Base-by-base conservation (phyloP, 2,888 invertebrate species). In the Scaptomyza tumidula region DNA sequence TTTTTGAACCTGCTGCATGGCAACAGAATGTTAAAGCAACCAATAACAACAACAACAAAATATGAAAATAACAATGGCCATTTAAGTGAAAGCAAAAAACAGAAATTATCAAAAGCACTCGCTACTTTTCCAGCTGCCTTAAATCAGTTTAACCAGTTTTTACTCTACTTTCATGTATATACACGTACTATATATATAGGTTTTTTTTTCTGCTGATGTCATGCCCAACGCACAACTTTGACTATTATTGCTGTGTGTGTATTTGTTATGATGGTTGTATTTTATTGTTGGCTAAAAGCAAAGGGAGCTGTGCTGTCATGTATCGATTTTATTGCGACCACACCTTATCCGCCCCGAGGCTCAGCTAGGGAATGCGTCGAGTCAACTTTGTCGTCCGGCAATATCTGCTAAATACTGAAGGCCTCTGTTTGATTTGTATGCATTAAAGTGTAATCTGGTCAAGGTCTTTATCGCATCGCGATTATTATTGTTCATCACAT, bases 401-500 rank as follows among this genome's bases (percentile, higher is more conserved):
- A 60, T 74, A 82, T 82, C 74, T 69, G 60, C 71, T 69, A 62
- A 68, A 68, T 67, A 67, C 62, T 72, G 63, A 70, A 65, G 71
- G 66, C 80, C 80, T 62, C 78, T 71, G 78, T 72, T 74, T 81
- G 83, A 86, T 84, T 83, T 84, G 85, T 76, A 78, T 63, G 67
- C 87, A 77, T 83, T 83, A 77, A 86, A 66, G 24, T 65, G 80
- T 86, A 86, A 86, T 78, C 71, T 86, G 87, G 83, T 86, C 83
- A 83, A 86, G 83, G 83, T 84, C 76, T 81, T 59, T 76, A 62
- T 75, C 54, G 57, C 53, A 60, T 48, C 46, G 69, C 57, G 49
- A 65, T 63, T 67, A 57, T 67, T 65, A 61, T 67, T 63, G 45
- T 43, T 46, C 11, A 35, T 45, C 71, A 48, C 76, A 72, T 75